Percentiles rank a stretch among this genome's conserved stretches.
Evolutionary conservation across 2,113 vertebrate species (phyloP).

Genomic region (Setophaga petechia): DNA sequence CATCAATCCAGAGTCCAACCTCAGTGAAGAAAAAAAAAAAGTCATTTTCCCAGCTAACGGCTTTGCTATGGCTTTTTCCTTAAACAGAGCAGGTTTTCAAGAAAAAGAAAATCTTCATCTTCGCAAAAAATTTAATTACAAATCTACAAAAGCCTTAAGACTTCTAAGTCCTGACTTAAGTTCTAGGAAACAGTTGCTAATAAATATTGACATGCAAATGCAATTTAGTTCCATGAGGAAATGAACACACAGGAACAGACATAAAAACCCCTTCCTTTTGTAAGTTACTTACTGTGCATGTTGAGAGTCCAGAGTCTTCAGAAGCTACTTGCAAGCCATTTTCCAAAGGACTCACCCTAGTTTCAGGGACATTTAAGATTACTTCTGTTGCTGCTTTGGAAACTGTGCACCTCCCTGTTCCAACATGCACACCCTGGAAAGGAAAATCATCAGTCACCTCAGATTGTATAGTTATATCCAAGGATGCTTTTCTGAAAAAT

Average conservation of each 20-base stretch:
- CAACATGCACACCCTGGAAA: conserved; percentile 16
- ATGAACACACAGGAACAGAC: background rate
- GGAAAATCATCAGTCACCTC: background rate
- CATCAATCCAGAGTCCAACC: conserved; percentile 99
- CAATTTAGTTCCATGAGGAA: background rate
- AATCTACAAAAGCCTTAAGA: background rate
- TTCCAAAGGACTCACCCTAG: conserved; percentile 86
- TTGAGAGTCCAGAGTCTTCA: conserved; percentile 91
- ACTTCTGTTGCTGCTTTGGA: conserved; percentile 81
- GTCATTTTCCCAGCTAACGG: background rate
- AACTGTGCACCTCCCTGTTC: conserved; percentile 68
- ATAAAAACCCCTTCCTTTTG: background rate
- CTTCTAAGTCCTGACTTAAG: background rate
- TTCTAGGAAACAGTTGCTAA: background rate
- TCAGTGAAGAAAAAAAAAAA: conserved; percentile 24
- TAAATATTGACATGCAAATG: background rate
- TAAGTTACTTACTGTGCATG: conserved; percentile 86
- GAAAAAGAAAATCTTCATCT: background rate
- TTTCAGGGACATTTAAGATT: conserved; percentile 92
- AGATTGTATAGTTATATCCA: background rate
- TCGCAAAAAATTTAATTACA: background rate
- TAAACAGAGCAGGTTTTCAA: background rate
- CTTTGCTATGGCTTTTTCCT: background rate
- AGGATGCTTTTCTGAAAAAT: background rate
- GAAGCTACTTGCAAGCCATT: conserved; percentile 94